phyloP scores from a whole-genome alignment of 2,888 invertebrate species.

The Dichetophora obliterata region DNA sequence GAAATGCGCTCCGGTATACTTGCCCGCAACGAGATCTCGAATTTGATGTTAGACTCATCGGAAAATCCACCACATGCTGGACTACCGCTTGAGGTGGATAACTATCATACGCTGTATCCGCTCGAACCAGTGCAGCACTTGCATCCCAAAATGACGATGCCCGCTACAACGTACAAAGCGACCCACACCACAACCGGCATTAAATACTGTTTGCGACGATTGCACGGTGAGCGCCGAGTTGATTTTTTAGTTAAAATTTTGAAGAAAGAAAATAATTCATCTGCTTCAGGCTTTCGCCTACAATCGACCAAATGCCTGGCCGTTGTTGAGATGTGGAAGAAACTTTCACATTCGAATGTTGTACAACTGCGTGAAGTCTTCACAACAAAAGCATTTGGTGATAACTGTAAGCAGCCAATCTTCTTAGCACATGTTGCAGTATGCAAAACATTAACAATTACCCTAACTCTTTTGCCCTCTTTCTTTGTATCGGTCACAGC shows the following conservation, averaged over 20 bases:
- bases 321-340: slow-evolving; percentile 94
- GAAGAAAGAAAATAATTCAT: neutral
- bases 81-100: slow-evolving; percentile 89
- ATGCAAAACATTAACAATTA: neutral
- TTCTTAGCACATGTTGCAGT: neutral
- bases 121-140: slow-evolving; percentile 76
- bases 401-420: slow-evolving; percentile 82
- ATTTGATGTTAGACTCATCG: slow-evolving; percentile 80
- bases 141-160: slow-evolving; percentile 78
- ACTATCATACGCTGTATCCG: slow-evolving; percentile 89
- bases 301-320: slow-evolving; percentile 87
- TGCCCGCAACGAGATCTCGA: slow-evolving; percentile 69
- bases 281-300: slow-evolving; percentile 78
- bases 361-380: slow-evolving; percentile 93
- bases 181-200: slow-evolving; percentile 88
- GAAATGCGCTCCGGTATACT: slow-evolving; percentile 76
- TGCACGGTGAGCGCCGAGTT: slow-evolving; percentile 76
- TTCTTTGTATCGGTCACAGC: slow-evolving; percentile 70
- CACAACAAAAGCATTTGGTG: slow-evolving; percentile 95
- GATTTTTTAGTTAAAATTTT: neutral
- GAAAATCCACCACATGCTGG: slow-evolving; percentile 66
- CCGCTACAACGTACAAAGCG: slow-evolving; percentile 91
- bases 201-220: slow-evolving; percentile 86
- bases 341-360: slow-evolving; percentile 94
- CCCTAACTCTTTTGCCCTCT: neutral